Percentiles rank a stretch among this genome's conserved stretches.
These are phyloP conservation scores for Tachuris rubrigastra DNA, from an alignment of 2,113 vertebrate genomes.

Conservation along the genomic window DNA sequence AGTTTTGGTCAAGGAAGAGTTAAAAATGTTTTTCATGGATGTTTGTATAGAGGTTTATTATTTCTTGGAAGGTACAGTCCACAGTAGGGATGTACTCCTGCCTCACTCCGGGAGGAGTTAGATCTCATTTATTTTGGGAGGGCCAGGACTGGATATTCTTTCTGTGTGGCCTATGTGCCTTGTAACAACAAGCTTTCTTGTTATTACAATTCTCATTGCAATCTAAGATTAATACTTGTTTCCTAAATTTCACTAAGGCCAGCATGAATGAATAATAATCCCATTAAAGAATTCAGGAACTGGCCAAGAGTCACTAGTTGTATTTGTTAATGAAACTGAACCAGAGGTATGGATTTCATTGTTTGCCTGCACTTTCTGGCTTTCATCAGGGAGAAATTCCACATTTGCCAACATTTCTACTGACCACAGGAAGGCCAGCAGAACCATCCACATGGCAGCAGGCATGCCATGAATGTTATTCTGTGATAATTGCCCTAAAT, in stretches of 20 bases:
- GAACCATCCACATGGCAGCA: neutral
- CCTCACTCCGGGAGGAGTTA: neutral
- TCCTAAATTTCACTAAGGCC: slow-evolving; percentile 21
- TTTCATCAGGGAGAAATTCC: neutral
- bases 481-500: neutral
- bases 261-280: slow-evolving; percentile 37
- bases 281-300: slow-evolving; percentile 28
- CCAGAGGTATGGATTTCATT: neutral
- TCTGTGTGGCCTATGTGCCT: slow-evolving; percentile 42
- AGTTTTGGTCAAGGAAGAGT: neutral
- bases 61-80: neutral
- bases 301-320: slow-evolving; percentile 23
- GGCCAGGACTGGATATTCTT: neutral
- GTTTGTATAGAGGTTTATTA: neutral
- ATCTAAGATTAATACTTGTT: neutral
- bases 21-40: neutral
- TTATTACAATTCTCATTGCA: slow-evolving; percentile 14
- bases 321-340: slow-evolving; percentile 41
- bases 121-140: slow-evolving; percentile 34
- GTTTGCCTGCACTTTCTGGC: slow-evolving; percentile 4
- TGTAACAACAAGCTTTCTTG: slow-evolving; percentile 36
- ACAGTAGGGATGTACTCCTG: neutral
- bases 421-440: neutral
- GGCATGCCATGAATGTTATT: neutral
- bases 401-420: neutral